Conservation (phyloP, 2,888 invertebrate species). For the Cantharis flavilabris region DNA sequence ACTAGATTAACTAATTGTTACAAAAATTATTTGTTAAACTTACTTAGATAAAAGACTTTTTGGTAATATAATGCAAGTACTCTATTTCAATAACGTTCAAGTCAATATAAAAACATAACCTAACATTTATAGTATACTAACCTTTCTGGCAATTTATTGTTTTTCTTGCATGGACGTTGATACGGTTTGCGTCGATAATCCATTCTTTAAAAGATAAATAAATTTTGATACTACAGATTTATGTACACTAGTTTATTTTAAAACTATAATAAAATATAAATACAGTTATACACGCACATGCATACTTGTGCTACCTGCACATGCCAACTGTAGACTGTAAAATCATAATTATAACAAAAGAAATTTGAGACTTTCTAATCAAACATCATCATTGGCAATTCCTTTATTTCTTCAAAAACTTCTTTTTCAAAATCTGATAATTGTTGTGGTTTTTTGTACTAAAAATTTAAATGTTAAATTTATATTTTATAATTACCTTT, state of each 20-base stretch:
- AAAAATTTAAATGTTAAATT: constrained; percentile 48
- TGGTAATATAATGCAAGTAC: neutral
- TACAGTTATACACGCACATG: neutral
- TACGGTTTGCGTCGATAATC: neutral
- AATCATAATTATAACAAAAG: neutral
- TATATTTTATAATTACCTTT: neutral
- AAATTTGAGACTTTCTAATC: neutral
- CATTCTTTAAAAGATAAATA: neutral
- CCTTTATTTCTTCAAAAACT: constrained; percentile 50
- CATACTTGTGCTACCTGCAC: neutral
- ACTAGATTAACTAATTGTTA: neutral
- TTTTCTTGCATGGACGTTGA: too few species aligned
- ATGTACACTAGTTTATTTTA: neutral
- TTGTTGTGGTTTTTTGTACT: constrained; percentile 78
- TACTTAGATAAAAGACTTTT: neutral
- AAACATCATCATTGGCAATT: constrained; percentile 31
- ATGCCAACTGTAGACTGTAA: neutral
- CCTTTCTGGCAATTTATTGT: neutral
- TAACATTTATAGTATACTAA: neutral
- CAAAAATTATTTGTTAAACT: neutral
- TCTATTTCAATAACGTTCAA: neutral
- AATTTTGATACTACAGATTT: neutral
- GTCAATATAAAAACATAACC: neutral
- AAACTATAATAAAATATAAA: neutral
- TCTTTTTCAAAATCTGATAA: constrained; percentile 73